Percentiles rank a stretch among this genome's conserved stretches.
Evolutionary conservation across 2,797 vertebrate species (phyloP).

Genomic region (Hapalemur alaotrensis): DNA sequence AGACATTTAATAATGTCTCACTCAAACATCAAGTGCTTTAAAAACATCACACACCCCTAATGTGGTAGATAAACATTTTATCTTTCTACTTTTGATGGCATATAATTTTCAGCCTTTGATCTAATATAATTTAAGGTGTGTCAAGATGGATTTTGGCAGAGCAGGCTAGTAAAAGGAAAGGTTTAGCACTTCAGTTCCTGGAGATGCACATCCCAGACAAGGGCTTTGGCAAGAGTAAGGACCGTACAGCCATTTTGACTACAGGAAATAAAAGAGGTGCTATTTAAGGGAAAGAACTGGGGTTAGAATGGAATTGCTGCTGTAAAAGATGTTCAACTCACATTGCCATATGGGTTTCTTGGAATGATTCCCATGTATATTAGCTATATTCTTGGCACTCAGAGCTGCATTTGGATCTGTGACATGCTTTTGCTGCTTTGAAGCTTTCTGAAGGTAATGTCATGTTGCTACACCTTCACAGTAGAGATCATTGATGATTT

Average conservation of each 20-base stretch:
- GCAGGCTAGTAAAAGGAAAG: conserved; percentile 42
- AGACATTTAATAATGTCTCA: conserved; percentile 46
- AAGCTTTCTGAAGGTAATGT: conserved; percentile 13
- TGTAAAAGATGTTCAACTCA: conserved; percentile 65
- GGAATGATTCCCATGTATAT: conserved; percentile 41
- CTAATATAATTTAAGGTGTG: conserved; percentile 33
- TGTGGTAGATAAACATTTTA: conserved; percentile 55
- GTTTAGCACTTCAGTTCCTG: conserved; percentile 22
- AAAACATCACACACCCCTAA: not conserved
- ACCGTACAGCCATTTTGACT: conserved; percentile 20
- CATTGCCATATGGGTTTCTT: conserved; percentile 67
- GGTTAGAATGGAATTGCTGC: conserved; percentile 45
- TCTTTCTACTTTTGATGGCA: conserved; percentile 41
- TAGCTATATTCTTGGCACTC: conserved; percentile 40
- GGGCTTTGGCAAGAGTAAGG: not conserved
- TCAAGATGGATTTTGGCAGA: conserved; percentile 31
- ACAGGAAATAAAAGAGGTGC: conserved; percentile 62
- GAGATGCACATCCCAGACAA: conserved; percentile 55
- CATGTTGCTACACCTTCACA: conserved; percentile 12
- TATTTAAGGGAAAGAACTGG: conserved; percentile 49
- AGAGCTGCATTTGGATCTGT: not conserved
- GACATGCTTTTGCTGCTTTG: conserved; percentile 22
- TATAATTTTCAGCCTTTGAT: conserved; percentile 64
- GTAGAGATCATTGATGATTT: not conserved
- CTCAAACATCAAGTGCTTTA: conserved; percentile 33